Evolutionary conservation across 1,140 invertebrate genomes (phyloP).

Genomic region (Penaeus vannamei): DNA sequence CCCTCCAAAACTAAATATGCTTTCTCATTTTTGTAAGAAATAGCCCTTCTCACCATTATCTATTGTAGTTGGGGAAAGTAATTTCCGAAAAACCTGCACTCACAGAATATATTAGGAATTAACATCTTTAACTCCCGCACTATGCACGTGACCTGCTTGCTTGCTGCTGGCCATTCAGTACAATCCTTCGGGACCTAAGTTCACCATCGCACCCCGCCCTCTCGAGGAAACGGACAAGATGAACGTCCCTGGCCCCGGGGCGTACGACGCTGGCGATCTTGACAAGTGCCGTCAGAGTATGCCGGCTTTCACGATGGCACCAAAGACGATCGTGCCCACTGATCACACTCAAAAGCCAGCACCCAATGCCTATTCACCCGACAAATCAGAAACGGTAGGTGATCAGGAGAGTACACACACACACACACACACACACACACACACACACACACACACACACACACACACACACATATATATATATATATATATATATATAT

Average conservation of each 20-base stretch:
- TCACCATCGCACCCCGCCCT: constrained; percentile 46
- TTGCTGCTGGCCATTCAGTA: constrained; percentile 31
- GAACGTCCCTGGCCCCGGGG: constrained; percentile 62
- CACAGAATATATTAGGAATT: no score
- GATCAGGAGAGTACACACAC: background rate
- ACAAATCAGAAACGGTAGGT: constrained; percentile 60
- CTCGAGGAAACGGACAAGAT: constrained; percentile 59
- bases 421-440: no score
- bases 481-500: no score
- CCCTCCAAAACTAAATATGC: no score
- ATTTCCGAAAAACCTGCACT: no score
- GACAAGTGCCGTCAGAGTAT: constrained; percentile 58
- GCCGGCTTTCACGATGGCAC: constrained; percentile 63
- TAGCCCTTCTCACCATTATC: no score
- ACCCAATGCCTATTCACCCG: constrained; percentile 65
- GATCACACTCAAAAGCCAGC: constrained; percentile 62
- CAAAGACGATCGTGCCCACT: constrained; percentile 52
- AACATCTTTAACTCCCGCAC: no score
- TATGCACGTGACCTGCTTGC: background rate
- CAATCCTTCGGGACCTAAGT: constrained; percentile 51
- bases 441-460: no score
- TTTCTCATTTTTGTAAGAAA: no score
- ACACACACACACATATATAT: no score
- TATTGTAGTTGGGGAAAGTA: no score
- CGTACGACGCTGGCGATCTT: constrained; percentile 62